A percentile compares a stretch with the other conserved stretches of the same genome.
These are phyloP conservation scores for Pampusana beccarii DNA, from an alignment of 2,113 vertebrate species.

Conservation along the genomic window DNA sequence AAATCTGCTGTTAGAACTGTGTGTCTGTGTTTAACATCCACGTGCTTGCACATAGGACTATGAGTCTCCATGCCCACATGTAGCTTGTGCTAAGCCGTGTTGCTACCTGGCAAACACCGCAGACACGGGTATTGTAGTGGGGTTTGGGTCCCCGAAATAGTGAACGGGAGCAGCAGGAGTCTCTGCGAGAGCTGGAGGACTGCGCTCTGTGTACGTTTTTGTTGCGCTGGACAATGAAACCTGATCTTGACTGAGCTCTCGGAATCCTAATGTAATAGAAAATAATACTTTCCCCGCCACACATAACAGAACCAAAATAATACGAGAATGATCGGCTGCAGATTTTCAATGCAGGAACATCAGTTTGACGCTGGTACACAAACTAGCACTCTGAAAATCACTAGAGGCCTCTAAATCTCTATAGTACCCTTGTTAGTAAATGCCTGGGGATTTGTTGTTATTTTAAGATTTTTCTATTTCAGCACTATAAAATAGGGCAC, in stretches of 20 bases:
- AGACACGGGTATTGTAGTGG: rapidly evolving
- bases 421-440: constrained; percentile 5
- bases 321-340: background rate
- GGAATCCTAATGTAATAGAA: background rate
- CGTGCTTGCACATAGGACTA: background rate
- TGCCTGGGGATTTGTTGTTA: constrained; percentile 48
- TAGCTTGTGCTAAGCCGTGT: background rate
- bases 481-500: constrained; percentile 41
- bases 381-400: background rate
- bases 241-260: background rate
- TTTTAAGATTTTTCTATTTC: constrained; percentile 52
- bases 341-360: background rate
- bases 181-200: background rate
- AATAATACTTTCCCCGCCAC: background rate
- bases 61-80: background rate
- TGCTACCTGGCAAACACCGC: background rate
- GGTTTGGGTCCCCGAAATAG: background rate
- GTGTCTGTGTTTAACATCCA: rapidly evolving
- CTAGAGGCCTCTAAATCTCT: constrained; percentile 52
- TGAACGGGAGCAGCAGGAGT: rapidly evolving
- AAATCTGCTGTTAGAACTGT: background rate
- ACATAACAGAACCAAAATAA: background rate
- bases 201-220: background rate
- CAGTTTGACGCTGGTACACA: background rate
- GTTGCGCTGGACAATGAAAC: background rate